Base-by-base conservation (phyloP, 2,888 invertebrate species). In the Rhamphomyia laevipes region DNA sequence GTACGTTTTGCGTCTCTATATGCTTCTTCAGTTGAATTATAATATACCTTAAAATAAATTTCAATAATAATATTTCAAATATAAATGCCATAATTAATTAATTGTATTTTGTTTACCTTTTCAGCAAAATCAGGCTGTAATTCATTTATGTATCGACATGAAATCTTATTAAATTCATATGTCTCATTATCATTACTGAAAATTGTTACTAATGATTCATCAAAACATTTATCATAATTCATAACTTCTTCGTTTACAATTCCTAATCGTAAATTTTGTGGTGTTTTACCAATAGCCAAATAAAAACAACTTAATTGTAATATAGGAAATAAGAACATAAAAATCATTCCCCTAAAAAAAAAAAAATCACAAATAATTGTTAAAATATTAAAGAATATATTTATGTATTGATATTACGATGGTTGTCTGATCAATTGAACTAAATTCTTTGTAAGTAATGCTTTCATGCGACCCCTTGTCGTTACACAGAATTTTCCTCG, bases 301-400 rank as follows among this genome's bases (percentile, higher is more conserved):
- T 90, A 85, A 68, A 93, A 92, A 35, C 86, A 76, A 38, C 81
- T 73, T 52, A 85, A 76, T 77, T 92, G 84, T 21, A 91, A 72
- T 15, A 92, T 72, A 13, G 93, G 93, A 61, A 93, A 84, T 49
- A 87, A 58, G 51, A 91, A 71, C 54, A 90, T 81, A 67, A 93
- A 93, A 54, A 84, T 68, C 27, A 92, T 72, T 35, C 89, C 86
- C 9, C 89, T 90, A 70, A n/a, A 73, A 73, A 53, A 53, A 55
- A n/a, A n/a, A 13, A n/a, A 30, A 9, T 30, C 30, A 11, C 30
- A 30, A 35, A n/a, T 13, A 35, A n/a, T n/a, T 6, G 7, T n/a
- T 5, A 35, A 35, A 35, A n/a, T n/a, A 35, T 13, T n/a, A n/a
- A 3, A 35, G 7, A 35, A 35, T 35, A n/a, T 4, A 9, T 35